phyloP scores from a whole-genome alignment of 1,140 invertebrate species.

The Drosophila takahashii region DNA sequence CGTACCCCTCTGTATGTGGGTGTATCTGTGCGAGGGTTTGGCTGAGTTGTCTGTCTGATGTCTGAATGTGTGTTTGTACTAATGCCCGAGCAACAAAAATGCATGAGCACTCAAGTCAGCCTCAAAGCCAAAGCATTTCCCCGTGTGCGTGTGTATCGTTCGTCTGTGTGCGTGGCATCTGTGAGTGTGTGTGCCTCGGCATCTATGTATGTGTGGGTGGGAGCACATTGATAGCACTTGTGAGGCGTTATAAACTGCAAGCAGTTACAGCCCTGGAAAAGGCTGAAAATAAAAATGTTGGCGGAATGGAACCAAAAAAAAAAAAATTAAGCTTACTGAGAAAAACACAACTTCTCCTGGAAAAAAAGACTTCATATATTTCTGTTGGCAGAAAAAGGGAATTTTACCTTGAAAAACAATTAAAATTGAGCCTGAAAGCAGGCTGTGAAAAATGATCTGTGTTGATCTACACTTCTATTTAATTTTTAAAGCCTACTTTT shows the following conservation, averaged over 20 bases:
- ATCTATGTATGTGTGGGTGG: slow-evolving; percentile 30
- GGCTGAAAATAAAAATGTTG: slow-evolving; percentile 7
- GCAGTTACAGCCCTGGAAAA: slow-evolving; percentile 55
- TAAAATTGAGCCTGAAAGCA: too few relatives aligned
- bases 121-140: slow-evolving; percentile 39
- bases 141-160: slow-evolving; percentile 7
- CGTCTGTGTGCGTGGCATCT: background rate
- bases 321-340: background rate
- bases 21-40: slow-evolving; percentile 32
- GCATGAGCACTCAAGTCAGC: slow-evolving; percentile 70
- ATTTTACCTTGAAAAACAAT: too few relatives aligned
- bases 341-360: background rate
- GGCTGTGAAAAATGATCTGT: too few relatives aligned
- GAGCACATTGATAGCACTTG: slow-evolving; percentile 77
- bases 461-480: too few relatives aligned
- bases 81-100: slow-evolving; percentile 69
- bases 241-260: slow-evolving; percentile 79
- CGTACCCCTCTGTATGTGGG: slow-evolving; percentile 2
- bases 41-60: slow-evolving; percentile 42
- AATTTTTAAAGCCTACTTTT: too few relatives aligned
- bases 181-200: slow-evolving; percentile 19
- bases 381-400: too few relatives aligned
- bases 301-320: background rate
- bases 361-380: too few relatives aligned
- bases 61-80: slow-evolving; percentile 44